Base-by-base conservation (phyloP, 2,888 invertebrate species). In the Hanleya hanleyi region DNA sequence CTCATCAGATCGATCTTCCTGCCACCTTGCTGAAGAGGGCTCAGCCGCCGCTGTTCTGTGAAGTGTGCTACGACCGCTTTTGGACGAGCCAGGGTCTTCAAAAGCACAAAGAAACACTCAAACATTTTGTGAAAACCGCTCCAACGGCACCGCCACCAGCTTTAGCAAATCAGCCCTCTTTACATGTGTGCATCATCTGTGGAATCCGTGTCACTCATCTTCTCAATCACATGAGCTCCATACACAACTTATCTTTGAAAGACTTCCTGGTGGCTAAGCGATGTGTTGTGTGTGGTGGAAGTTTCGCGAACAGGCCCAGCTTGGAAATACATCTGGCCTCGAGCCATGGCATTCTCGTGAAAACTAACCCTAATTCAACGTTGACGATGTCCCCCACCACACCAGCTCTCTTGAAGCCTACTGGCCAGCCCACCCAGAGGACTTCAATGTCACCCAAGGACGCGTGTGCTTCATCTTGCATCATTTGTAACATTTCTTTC, bases 61-160 rank as follows among this genome's bases (percentile, higher is more conserved):
- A 97, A 91, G 97, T 97, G 91, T 98, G 98, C 92, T 96, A 97
- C 92, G 96, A 96, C 91, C 93, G 97, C 87, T 99, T 98, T 92
- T 99, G 98, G 92, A 98, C 98, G 57, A 97, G 98, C 92, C 95
- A 98, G 92, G 99, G 99, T 26, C 92, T 99, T 75, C 97, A 98
- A 91, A 93, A 98, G 85, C 99, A 99, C 93, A 93, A 98, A 85
- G 92, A 97, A 77, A 97, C 79, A 36, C 51, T 71, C 7, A 79
- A 81, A 57, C 84, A 83, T 71, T 78, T 74, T 49, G 29, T 47
- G 15, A 68, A 57, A 50, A 70, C 73, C 37, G 51, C 71, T 7
- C 32, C 47, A n/a, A 33, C 41, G 18, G 22, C 3, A 35, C 32
- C 67, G 47, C 29, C 49, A 9, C 4, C 15, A 3, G 22, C 22